Percentiles rank a stretch among this genome's conserved stretches.
Evolutionary conservation across 1,140 invertebrate genomes (phyloP).

Genomic region (Drosophila rufa): DNA sequence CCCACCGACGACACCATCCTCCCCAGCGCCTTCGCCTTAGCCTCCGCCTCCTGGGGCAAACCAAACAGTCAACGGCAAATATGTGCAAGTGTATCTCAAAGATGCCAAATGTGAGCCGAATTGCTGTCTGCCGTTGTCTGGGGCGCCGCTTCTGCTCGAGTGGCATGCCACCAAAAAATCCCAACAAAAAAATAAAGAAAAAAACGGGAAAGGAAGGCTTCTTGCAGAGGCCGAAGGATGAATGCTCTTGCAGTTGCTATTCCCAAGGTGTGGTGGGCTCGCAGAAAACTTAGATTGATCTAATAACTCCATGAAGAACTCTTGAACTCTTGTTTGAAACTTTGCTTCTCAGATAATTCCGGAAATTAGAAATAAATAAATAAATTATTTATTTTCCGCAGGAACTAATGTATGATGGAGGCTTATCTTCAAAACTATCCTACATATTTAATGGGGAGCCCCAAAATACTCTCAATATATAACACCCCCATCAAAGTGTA

Average conservation of each 20-base stretch:
- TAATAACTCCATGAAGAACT: not conserved
- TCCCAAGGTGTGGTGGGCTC: too few species aligned
- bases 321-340: too few species aligned
- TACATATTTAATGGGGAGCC: too few species aligned
- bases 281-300: not conserved
- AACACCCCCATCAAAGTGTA: not conserved
- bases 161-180: constrained; percentile 54
- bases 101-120: constrained; percentile 73
- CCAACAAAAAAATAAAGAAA: too few species aligned
- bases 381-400: too few species aligned
- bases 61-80: constrained; percentile 27
- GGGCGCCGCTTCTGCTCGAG: constrained; percentile 58
- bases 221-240: not conserved
- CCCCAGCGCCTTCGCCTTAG: not conserved
- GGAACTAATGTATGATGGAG: too few species aligned
- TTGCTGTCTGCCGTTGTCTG: constrained; percentile 46
- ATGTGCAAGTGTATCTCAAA: constrained; percentile 44
- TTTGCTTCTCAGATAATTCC: too few species aligned
- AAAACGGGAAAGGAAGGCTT: not conserved
- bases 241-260: not conserved
- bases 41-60: not conserved
- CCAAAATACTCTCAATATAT: too few species aligned
- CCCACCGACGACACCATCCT: not conserved
- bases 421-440: too few species aligned
- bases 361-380: too few species aligned